Percentiles rank a stretch among this genome's conserved stretches.
Evolutionary conservation across 2,888 invertebrate genomes (phyloP).

Genomic region (Dyspetes luteomarginatus): DNA sequence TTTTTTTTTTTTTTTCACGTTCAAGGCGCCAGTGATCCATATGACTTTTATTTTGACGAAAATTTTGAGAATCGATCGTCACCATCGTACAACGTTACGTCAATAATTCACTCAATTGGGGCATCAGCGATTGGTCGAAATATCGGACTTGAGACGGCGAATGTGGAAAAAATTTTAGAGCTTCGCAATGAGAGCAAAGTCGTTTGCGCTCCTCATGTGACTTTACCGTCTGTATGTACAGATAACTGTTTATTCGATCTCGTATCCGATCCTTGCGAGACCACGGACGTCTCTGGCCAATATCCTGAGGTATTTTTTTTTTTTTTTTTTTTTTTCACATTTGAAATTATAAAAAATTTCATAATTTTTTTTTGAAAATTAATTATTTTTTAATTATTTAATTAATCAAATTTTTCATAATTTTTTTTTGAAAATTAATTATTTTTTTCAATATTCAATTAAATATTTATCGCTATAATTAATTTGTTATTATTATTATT

Average conservation of each 20-base stretch:
- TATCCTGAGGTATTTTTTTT: slow-evolving; percentile 71
- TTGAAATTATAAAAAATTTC: too few relatives aligned
- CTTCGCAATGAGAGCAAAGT: slow-evolving; percentile 69
- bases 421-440: background rate
- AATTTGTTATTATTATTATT: background rate
- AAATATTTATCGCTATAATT: background rate
- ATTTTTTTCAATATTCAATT: too few relatives aligned
- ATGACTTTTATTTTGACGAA: slow-evolving; percentile 73
- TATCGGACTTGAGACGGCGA: background rate
- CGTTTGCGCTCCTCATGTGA: slow-evolving; percentile 63
- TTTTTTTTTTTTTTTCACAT: too few relatives aligned
- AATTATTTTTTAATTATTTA: background rate
- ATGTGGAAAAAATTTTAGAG: slow-evolving; percentile 41
- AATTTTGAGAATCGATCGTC: slow-evolving; percentile 67
- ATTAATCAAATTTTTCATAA: background rate
- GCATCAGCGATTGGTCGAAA: slow-evolving; percentile 70
- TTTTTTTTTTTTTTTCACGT: too few relatives aligned
- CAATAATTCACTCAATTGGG: slow-evolving; percentile 69
- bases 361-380: background rate
- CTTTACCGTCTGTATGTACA: slow-evolving; percentile 68
- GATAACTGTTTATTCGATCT: slow-evolving; percentile 77
- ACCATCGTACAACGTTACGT: slow-evolving; percentile 70
- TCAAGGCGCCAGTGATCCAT: slow-evolving; percentile 67
- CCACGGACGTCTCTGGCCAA: slow-evolving; percentile 73
- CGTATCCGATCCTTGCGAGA: slow-evolving; percentile 78